phyloP scores from a whole-genome alignment of 2,797 vertebrate species.

The Lacerta agilis region DNA sequence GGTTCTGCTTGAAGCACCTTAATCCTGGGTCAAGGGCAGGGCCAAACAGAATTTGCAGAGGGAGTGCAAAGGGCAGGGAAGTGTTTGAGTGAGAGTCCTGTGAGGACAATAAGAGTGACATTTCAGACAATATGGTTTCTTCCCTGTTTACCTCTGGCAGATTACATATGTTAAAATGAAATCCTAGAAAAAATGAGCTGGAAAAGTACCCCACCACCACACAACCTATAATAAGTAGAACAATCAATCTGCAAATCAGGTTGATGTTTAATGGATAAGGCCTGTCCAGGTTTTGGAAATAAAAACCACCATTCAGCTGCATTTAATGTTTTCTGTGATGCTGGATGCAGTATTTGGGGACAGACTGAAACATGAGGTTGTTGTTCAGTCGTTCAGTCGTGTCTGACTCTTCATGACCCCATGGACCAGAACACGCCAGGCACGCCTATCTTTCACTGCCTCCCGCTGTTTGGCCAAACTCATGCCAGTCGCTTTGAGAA shows the following conservation, averaged over 20 bases:
- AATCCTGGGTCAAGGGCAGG: constrained; percentile 12
- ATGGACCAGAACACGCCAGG: too few species aligned
- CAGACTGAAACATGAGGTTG: background rate
- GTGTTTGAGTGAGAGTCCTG: background rate
- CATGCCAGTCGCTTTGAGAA: too few species aligned
- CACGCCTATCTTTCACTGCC: too few species aligned
- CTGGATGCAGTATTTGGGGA: background rate
- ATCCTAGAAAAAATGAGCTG: constrained; percentile 41
- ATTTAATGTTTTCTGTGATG: background rate
- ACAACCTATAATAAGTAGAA: background rate
- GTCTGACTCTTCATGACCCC: too few species aligned
- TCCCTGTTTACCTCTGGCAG: constrained; percentile 52
- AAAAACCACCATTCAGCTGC: background rate
- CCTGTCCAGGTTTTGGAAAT: background rate
- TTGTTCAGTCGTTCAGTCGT: too few species aligned
- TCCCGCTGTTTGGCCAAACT: too few species aligned
- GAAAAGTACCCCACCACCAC: constrained; percentile 36
- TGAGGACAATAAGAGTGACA: constrained; percentile 16
- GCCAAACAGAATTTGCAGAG: constrained; percentile 7
- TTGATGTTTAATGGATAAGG: background rate
- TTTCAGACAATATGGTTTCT: constrained; percentile 51
- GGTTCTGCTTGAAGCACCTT: constrained; percentile 1
- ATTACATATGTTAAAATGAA: constrained; percentile 36
- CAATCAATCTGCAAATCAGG: background rate
- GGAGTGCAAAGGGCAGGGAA: constrained; percentile 1